A percentile compares a stretch with the other conserved stretches of the same genome.
Evolutionary conservation across 2,888 invertebrate species (phyloP).

Genomic region (Napeogenes sylphis): DNA sequence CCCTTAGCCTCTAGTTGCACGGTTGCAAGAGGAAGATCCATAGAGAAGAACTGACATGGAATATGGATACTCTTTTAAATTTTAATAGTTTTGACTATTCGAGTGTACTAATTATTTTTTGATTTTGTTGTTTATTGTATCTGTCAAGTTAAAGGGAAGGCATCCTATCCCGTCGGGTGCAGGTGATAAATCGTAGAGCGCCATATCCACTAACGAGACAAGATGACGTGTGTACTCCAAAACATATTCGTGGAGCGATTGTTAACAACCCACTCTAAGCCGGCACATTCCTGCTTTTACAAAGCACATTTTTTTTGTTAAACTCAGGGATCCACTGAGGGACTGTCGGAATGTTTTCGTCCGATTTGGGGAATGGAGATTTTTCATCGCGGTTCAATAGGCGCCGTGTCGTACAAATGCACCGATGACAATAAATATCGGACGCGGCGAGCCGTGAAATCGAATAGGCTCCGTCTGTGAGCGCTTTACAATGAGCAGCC

Average conservation of each 20-base stretch:
- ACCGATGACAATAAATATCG: conserved; percentile 78
- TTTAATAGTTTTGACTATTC: too few species aligned
- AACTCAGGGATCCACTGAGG: conserved; percentile 50
- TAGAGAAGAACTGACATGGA: too few species aligned
- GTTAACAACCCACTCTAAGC: conserved; percentile 40
- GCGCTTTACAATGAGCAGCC: conserved; percentile 76
- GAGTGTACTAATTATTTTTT: too few species aligned
- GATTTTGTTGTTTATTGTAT: conserved; percentile 6
- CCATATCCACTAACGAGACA: conserved; percentile 75
- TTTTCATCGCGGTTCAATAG: conserved; percentile 75
- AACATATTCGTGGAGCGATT: conserved; percentile 64
- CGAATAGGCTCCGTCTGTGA: conserved; percentile 78
- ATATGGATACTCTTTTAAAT: too few species aligned
- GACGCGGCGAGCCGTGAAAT: conserved; percentile 76
- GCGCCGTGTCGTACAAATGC: conserved; percentile 75
- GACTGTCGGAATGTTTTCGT: conserved; percentile 65
- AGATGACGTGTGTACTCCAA: conserved; percentile 60
- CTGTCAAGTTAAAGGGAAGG: not conserved
- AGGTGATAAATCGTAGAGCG: conserved; percentile 70
- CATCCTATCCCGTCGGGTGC: conserved; percentile 52
- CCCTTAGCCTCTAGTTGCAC: too few species aligned
- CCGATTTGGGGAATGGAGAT: conserved; percentile 69
- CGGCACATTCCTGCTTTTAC: conserved; percentile 38
- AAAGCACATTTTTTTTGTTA: conserved; percentile 44
- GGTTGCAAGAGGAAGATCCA: too few species aligned